Evolutionary conservation across 2,113 vertebrate species (phyloP).

Genomic region (Calonectris borealis): DNA sequence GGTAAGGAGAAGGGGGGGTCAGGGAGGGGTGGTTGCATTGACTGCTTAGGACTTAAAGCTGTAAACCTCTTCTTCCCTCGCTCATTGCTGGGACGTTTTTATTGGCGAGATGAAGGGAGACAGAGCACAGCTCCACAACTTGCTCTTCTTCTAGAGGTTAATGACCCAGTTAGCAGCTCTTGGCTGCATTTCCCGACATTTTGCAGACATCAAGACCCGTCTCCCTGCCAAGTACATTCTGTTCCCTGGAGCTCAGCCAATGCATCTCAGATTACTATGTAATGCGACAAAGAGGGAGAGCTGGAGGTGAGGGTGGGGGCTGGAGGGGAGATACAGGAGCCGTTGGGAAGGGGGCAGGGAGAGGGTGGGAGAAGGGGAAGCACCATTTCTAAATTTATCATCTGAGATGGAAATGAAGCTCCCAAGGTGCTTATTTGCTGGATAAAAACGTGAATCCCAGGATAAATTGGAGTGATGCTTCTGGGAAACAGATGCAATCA

Average conservation of each 20-base stretch:
- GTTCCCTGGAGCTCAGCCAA: conserved; percentile 84
- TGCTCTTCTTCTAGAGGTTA: conserved; percentile 82
- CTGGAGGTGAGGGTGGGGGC: conserved; percentile 70
- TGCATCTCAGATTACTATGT: conserved; percentile 82
- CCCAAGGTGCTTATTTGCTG: conserved; percentile 60
- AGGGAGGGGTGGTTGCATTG: conserved; percentile 35
- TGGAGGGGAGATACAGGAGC: conserved; percentile 53
- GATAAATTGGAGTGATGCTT: conserved; percentile 48
- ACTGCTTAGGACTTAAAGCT: conserved; percentile 75
- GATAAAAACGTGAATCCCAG: conserved; percentile 30
- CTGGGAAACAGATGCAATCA: conserved; percentile 65
- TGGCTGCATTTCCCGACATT: conserved; percentile 85
- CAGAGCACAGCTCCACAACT: conserved; percentile 74
- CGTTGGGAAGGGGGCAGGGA: conserved; percentile 11
- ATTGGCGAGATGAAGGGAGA: conserved; percentile 77
- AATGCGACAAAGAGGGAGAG: conserved; percentile 83
- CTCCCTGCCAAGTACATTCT: conserved; percentile 85
- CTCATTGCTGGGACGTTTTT: conserved; percentile 72
- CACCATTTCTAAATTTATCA: conserved; percentile 71
- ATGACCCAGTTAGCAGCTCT: conserved; percentile 88
- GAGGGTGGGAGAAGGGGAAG: conserved; percentile 38
- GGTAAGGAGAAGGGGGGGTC: conserved; percentile 10
- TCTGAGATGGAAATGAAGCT: conserved; percentile 20
- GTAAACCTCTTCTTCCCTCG: conserved; percentile 60
- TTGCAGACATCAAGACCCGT: conserved; percentile 83